phyloP scores from a whole-genome alignment of 2,797 vertebrate species.

The Argentina silus region DNA sequence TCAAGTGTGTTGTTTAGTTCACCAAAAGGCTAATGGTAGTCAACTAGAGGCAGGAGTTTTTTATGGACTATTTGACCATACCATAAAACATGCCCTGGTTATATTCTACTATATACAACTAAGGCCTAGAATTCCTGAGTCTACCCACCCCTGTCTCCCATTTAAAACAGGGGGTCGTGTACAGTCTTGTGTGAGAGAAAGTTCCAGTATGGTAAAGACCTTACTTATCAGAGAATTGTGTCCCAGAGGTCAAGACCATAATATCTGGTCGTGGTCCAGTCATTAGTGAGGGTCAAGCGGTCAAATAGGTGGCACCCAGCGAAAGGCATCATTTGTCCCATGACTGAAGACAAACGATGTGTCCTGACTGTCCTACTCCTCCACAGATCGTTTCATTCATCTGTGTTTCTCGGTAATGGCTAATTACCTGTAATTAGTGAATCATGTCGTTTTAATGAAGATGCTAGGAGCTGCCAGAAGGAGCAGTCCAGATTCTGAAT shows the following conservation, averaged over 20 bases:
- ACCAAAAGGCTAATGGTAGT: neutral
- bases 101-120: no score
- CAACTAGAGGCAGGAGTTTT: neutral
- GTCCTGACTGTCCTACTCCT: constrained; percentile 53
- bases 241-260: neutral
- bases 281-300: neutral
- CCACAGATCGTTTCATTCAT: constrained; percentile 71
- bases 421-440: constrained; percentile 81
- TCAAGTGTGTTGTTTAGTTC: constrained; percentile 1
- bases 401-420: constrained; percentile 69
- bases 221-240: neutral
- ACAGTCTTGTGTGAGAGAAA: neutral
- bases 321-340: constrained; percentile 31
- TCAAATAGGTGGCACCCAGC: constrained; percentile 31
- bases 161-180: neutral
- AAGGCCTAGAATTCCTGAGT: neutral
- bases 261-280: neutral
- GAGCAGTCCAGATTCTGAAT: constrained; percentile 68
- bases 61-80: neutral
- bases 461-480: constrained; percentile 69
- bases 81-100: no score
- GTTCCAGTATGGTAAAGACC: no score
- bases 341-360: constrained; percentile 51
- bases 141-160: neutral
- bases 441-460: constrained; percentile 77